Evolutionary conservation across 1,140 invertebrate genomes (phyloP), one percentile per base, ranked within the genome.

Genomic region (Plutomurus gul): DNA sequence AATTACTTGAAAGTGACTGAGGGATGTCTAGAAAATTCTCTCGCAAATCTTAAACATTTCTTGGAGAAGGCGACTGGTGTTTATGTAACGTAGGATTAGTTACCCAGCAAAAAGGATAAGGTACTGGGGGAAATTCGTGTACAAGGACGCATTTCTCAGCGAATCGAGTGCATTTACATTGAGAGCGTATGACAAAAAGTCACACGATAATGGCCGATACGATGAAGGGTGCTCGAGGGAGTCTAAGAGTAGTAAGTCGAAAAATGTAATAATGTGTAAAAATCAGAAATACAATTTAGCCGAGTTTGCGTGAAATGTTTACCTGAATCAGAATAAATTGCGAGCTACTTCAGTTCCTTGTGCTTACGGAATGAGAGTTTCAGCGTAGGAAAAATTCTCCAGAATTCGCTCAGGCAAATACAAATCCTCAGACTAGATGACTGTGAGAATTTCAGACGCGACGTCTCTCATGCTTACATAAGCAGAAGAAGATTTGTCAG

Each of bases 401-500:
- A 65, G 36, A 65, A 65, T 4, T 16, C 56, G 56, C 30, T 27
- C 56, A 65, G 56, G 27, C 56, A 65, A 65, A 65, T 65, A 65
- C 27, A 33, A 65, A 65, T 65, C 56, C 30, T n/a, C 27, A 36
- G 56, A 65, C 56, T 65, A n/a, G 56, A 65, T 65, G 56, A 65
- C 56, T 65, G 27, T 65, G 56, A 65, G 56, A 65, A 65, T 65
- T 65, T 65, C 27, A 65, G 56, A 65, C 56, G 56, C 56, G 56
- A 65, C 56, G 56, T 65, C 27, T 65, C 56, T 65, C 56, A 65
- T 65, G 56, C 56, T 65, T 65, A 65, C 56, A 65, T 65, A 65
- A 65, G 56, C 56, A 65, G 56, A 65, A 65, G 56, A 65, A 65
- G 56, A 65, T 65, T 65, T 65, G 56, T 65, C 56, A 65, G 56